These are phyloP conservation scores for Papilio polytes DNA, from an alignment of 1,140 invertebrate species.

Conservation along the genomic window DNA sequence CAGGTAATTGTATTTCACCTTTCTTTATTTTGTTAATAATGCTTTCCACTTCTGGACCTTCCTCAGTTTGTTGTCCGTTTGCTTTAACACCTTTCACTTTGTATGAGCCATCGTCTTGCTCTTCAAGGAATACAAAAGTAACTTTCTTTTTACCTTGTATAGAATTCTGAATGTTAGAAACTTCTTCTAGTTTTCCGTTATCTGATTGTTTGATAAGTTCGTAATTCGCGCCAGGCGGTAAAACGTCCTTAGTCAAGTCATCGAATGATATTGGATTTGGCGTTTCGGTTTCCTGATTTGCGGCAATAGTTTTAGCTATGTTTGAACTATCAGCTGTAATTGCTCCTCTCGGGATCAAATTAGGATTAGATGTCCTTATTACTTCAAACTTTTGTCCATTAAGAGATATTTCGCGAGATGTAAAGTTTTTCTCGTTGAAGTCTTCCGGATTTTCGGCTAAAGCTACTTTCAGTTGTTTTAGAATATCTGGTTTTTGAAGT, in stretches of 20 bases:
- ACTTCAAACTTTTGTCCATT: slow-evolving; percentile 91
- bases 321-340: slow-evolving; percentile 75
- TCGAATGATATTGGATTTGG: slow-evolving; percentile 85
- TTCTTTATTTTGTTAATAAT: slow-evolving; percentile 92
- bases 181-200: slow-evolving; percentile 88
- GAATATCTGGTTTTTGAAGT: slow-evolving; percentile 83
- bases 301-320: slow-evolving; percentile 72
- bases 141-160: slow-evolving; percentile 91
- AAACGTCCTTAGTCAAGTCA: slow-evolving; percentile 89
- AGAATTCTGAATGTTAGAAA: slow-evolving; percentile 86
- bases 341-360: slow-evolving; percentile 84
- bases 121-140: slow-evolving; percentile 93
- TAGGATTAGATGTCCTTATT: slow-evolving; percentile 87
- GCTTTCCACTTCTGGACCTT: slow-evolving; percentile 90
- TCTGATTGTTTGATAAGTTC: slow-evolving; percentile 90
- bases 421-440: slow-evolving; percentile 87
- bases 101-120: slow-evolving; percentile 92
- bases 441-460: slow-evolving; percentile 87
- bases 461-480: slow-evolving; percentile 89
- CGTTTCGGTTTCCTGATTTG: slow-evolving; percentile 71
- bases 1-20: slow-evolving; percentile 91
- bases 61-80: slow-evolving; percentile 88
- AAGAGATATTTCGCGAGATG: slow-evolving; percentile 88
- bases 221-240: slow-evolving; percentile 90
- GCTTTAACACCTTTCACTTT: slow-evolving; percentile 92